Base-by-base conservation (phyloP, 2,888 invertebrate species). In the Aquatica leii region DNA sequence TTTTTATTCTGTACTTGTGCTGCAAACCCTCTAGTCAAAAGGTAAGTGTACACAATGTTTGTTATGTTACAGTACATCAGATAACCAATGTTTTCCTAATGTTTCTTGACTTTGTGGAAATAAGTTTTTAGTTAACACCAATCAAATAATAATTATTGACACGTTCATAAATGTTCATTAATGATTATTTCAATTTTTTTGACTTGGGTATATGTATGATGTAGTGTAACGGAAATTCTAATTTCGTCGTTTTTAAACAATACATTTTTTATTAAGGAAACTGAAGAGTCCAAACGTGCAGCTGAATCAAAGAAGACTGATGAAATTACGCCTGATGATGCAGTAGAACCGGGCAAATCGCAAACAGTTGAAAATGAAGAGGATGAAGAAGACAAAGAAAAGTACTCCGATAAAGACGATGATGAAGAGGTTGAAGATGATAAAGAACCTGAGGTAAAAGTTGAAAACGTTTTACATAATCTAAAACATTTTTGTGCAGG, bases 1-100 rank as follows among this genome's bases (percentile, higher is more conserved):
- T 93, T 56, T 83, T 93, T 75, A 80, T 92, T 77, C 86, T 94
- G 74, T 94, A 94, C 82, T 88, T 90, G 80, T 94, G 94, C 85
- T 95, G 92, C 83, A 86, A 86, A 64, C 80, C 85, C 52, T 67
- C 74, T 73, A 74, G 73, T 74, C 71, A 73, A 24, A 60, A 49
- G 61, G 65, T 65, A 58, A 65, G 65, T 24, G 2, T 24, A 4
- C 24, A 4, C 2, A 24, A 24, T 24, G 24, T 24, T 24, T 24
- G 24, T 15, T n/a, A 49, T 50, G 12, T n/a, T 11, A 21, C 15
- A 40, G 20, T 15, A 18, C 24, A n/a, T n/a, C 1, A n/a, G 18
- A 35, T 14, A 14, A 11, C 8, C 2, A 3, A 18, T 46, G 21
- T 12, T 2, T n/a, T n/a, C n/a, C n/a, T n/a, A n/a, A n/a, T n/a